A percentile compares a stretch with the other conserved stretches of the same genome.
phyloP scores from a whole-genome alignment of 1,140 invertebrate species.

The Drosophila saltans region DNA sequence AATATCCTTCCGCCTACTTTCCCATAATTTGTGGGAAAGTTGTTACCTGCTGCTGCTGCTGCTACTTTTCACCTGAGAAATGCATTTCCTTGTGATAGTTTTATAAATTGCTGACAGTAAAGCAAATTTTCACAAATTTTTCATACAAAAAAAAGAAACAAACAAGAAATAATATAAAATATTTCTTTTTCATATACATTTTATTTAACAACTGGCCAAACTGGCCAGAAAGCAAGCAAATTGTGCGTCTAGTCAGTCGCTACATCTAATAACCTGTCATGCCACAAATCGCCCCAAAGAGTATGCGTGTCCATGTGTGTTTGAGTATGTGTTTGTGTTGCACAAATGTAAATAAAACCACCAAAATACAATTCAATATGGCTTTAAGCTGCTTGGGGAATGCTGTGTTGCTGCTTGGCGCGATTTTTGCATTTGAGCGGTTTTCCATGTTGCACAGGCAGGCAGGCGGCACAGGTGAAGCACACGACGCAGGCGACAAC shows the following conservation, averaged over 20 bases:
- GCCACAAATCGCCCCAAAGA: constrained; percentile 64
- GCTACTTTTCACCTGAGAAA: constrained; percentile 31
- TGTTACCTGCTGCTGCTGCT: constrained; percentile 39
- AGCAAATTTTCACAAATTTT: constrained; percentile 16
- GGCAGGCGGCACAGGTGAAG: constrained; percentile 57
- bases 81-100: constrained; percentile 39
- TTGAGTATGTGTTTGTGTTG: constrained; percentile 7
- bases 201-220: constrained; percentile 54
- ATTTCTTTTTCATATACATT: constrained; percentile 17
- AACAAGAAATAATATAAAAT: not conserved
- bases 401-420: constrained; percentile 69
- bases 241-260: constrained; percentile 69
- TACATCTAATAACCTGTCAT: constrained; percentile 77
- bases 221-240: constrained; percentile 59
- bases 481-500: constrained; percentile 28
- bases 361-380: constrained; percentile 63
- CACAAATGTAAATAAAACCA: constrained; percentile 78
- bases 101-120: constrained; percentile 33
- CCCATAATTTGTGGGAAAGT: constrained; percentile 47
- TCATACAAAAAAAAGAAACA: constrained; percentile 12
- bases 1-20: constrained; percentile 19
- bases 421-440: constrained; percentile 70
- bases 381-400: constrained; percentile 45
- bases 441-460: constrained; percentile 65
- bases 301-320: not conserved